Base-by-base conservation (phyloP, 1,140 invertebrate genomes). In the Schlechtendalia chinensis region DNA sequence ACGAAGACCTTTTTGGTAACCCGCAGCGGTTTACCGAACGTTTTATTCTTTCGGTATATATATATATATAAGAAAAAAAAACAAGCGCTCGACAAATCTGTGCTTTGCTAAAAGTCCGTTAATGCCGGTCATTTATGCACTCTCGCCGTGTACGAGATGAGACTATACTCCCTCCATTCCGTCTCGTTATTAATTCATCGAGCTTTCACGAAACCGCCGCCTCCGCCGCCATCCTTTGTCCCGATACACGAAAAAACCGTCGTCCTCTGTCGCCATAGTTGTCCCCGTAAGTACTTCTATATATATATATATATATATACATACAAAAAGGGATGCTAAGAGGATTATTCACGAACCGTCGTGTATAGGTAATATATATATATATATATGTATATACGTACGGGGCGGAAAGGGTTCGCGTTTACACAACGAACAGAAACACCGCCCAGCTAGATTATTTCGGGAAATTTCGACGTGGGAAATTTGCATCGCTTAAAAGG, bases 91-190 rank as follows among this genome's bases (percentile, higher is more conserved):
- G 22, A 39, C 27, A 67, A 67, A 45, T 67, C 22, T 69, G 12
- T 17, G 45, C 50, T 50, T 6, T 10, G 16, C 2, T 50, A 69
- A 69, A 69, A 50, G 45, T 69, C 6, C 5, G 22, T 69, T 69
- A 69, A 69, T 69, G n/a, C 45, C 47, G 67, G 67, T 69, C 45
- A 69, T 69, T 69, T 69, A 69, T 69, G 39, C 67, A 69, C 67
- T 69, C 22, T 17, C 14, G 5, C 67, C 2, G 29, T 17, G 39
- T 17, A 27, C 22, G 17, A 69, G 22, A 39, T 4, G 32, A 50
- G 45, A 69, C 65, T 39, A 39, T 39, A 8, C 32, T 47, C 32
- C 5, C 11, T 39, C 3, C 32, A 8, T 3, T 4, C 3, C 14
- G 10, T 4, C 67, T 50, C 22, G 50, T 69, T 50, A 69, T 69